Evolutionary conservation across 92 coral and sea anemone species (phyloP).

Genomic region (Siderastrea radians): DNA sequence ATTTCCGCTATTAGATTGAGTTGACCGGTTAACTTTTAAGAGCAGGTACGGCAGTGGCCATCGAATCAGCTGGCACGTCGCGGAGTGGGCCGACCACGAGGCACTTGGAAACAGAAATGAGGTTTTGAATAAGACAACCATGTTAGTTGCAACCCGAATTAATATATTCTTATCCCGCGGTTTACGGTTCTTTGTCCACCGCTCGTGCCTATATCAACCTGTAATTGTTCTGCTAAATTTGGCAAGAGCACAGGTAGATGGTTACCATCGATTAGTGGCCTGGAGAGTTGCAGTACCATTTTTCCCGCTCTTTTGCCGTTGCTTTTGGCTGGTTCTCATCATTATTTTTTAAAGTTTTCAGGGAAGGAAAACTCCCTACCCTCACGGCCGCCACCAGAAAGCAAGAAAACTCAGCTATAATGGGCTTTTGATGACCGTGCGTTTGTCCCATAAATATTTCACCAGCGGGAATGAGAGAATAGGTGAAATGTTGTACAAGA

Average conservation of each 20-base stretch:
- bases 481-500: conserved; percentile 38
- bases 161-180: neutral
- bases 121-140: conserved; percentile 11
- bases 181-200: neutral
- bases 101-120: neutral
- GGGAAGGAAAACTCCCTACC: neutral
- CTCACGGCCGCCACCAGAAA: neutral
- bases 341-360: neutral
- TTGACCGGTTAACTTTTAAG: neutral
- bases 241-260: neutral
- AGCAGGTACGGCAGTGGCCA: conserved; percentile 26
- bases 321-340: neutral
- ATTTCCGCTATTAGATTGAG: conserved; percentile 4
- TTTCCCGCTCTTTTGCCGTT: neutral
- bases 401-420: neutral
- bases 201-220: neutral
- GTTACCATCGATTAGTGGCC: neutral
- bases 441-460: conserved; percentile 41
- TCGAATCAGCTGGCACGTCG: neutral
- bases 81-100: conserved; percentile 5
- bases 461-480: conserved; percentile 27
- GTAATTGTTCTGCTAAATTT: neutral
- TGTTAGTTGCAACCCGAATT: neutral
- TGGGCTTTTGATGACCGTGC: conserved; percentile 22
- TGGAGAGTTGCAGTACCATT: neutral